Percentiles rank a stretch among this genome's conserved stretches.
phyloP scores from a whole-genome alignment of 2,797 vertebrate genomes.

The Ctenosaura bakeri region DNA sequence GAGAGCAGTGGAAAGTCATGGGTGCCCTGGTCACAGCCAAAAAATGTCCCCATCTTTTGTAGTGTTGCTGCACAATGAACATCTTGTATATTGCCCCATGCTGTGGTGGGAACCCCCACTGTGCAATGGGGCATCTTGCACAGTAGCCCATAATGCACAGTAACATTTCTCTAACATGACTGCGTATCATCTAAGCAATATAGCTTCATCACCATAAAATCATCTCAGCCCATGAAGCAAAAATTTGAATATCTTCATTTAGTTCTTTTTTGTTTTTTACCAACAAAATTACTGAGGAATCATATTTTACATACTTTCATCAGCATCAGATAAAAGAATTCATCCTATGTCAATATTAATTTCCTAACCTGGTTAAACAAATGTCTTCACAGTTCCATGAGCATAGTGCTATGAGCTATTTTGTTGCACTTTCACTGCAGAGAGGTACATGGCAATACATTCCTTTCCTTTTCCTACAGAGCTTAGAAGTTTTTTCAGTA shows the following conservation, averaged over 20 bases:
- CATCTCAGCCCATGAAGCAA: no score
- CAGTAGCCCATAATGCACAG: no score
- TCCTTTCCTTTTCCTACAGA: not conserved
- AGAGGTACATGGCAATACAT: not conserved
- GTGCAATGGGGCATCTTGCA: no score
- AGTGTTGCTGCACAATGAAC: no score
- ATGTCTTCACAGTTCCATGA: not conserved
- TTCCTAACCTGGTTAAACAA: not conserved
- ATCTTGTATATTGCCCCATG: no score
- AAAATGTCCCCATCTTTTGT: no score
- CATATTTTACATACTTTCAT: not conserved
- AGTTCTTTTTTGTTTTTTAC: not conserved
- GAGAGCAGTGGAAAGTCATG: no score
- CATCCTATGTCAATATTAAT: not conserved
- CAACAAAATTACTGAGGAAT: not conserved
- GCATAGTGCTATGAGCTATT: not conserved
- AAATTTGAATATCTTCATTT: not conserved
- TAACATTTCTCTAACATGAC: no score
- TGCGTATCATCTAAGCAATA: no score
- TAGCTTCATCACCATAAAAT: no score
- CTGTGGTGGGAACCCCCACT: no score
- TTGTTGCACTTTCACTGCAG: not conserved
- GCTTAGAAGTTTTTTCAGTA: not conserved
- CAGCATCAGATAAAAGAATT: not conserved
- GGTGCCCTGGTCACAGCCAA: no score